phyloP scores from a whole-genome alignment of 2,888 invertebrate genomes.

The Sinotaia quadrata region DNA sequence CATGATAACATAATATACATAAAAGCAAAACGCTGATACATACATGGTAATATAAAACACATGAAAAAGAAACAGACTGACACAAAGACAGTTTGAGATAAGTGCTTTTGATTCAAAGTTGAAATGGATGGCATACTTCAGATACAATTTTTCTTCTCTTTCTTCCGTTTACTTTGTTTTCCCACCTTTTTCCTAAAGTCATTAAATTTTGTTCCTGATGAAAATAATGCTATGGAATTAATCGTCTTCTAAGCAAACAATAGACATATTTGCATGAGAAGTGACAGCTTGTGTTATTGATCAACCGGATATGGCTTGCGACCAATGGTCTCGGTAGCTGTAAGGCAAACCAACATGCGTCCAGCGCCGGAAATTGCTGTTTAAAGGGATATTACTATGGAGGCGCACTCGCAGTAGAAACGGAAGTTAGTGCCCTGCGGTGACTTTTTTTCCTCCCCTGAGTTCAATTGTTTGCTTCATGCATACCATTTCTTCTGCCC shows the following conservation, averaged over 20 bases:
- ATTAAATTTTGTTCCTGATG: too few relatives aligned
- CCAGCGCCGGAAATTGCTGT: slow-evolving; percentile 32
- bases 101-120: neutral
- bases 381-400: slow-evolving; percentile 24
- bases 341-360: slow-evolving; percentile 1
- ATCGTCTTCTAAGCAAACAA: too few relatives aligned
- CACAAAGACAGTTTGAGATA: too few relatives aligned
- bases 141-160: neutral
- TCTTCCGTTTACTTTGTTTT: neutral
- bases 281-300: slow-evolving; percentile 2
- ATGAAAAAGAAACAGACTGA: too few relatives aligned
- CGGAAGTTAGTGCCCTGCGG: slow-evolving; percentile 14
- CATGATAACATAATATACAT: too few relatives aligned
- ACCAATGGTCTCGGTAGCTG: slow-evolving; percentile 15
- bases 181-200: neutral
- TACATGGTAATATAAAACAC: too few relatives aligned
- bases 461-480: too few relatives aligned
- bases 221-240: too few relatives aligned
- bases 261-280: too few relatives aligned
- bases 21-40: too few relatives aligned
- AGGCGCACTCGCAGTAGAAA: neutral
- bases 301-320: slow-evolving; percentile 15
- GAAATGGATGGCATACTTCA: neutral
- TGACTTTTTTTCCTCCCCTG: neutral
- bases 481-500: too few relatives aligned